Conservation (phyloP, 2,113 vertebrate genomes). For the Turnix velox region DNA sequence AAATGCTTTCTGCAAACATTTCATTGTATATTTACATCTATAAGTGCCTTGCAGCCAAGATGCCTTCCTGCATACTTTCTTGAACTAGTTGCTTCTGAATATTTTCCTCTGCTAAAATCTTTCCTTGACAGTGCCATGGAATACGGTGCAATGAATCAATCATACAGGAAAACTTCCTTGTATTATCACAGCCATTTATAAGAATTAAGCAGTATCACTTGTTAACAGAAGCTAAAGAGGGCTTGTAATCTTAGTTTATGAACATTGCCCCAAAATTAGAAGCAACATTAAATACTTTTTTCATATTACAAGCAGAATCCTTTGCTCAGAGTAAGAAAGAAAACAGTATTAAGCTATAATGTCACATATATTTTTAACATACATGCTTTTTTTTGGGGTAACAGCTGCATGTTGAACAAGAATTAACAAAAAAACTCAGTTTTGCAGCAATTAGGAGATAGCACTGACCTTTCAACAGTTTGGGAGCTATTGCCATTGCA, state of each 20-base stretch:
- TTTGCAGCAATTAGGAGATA: background rate
- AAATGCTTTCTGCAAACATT: constrained; percentile 20
- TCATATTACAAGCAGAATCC: background rate
- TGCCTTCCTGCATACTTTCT: background rate
- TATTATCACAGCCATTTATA: background rate
- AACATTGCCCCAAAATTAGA: background rate
- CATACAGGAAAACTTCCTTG: background rate
- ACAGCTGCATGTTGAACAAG: background rate
- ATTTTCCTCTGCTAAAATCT: background rate
- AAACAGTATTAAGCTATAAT: background rate
- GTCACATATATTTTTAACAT: background rate
- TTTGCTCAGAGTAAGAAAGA: background rate
- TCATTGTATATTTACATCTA: background rate
- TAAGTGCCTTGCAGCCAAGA: constrained; percentile 6
- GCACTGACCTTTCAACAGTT: background rate
- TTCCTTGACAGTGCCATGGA: background rate
- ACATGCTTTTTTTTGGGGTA: background rate
- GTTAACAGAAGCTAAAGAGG: background rate
- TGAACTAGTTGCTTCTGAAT: background rate
- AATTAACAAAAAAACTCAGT: background rate
- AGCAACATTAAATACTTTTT: background rate
- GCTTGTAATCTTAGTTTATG: background rate
- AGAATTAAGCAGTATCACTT: background rate
- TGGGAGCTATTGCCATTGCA: background rate
- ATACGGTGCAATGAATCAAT: background rate